Conservation (phyloP, 2,113 vertebrate species). For the Chloropsis hardwickii region DNA sequence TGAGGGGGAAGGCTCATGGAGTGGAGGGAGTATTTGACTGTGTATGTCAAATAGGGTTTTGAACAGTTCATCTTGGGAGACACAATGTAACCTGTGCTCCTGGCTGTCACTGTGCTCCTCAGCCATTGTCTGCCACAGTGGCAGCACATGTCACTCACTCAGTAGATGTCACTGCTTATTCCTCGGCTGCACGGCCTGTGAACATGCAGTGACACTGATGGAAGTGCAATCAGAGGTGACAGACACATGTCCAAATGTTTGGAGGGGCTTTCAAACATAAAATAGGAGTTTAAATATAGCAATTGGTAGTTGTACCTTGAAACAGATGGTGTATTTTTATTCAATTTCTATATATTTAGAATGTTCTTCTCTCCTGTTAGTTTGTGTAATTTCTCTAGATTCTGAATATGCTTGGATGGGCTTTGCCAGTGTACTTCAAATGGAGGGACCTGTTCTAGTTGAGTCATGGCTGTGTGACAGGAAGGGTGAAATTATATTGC, state of each 20-base stretch:
- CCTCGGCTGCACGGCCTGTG: accelerated
- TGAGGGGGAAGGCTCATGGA: not conserved
- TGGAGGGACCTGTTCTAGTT: not conserved
- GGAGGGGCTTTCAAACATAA: not conserved
- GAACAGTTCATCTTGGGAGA: not conserved
- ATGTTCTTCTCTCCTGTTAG: not conserved
- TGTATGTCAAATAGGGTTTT: not conserved
- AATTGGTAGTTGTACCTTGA: not conserved
- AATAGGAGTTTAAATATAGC: not conserved
- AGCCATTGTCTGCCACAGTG: not conserved
- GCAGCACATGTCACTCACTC: not conserved
- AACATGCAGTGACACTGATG: not conserved
- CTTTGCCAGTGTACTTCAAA: not conserved
- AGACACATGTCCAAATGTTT: not conserved
- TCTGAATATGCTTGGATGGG: not conserved
- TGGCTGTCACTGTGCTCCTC: not conserved
- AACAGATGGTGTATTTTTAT: not conserved
- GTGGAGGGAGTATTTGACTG: not conserved
- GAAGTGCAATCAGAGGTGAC: not conserved
- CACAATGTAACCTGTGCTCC: accelerated
- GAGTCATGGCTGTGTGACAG: not conserved
- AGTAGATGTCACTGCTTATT: not conserved
- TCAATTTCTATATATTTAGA: not conserved
- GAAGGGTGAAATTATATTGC: not conserved
- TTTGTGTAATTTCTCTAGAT: not conserved